Conservation (phyloP, 2,113 vertebrate genomes). For the Amphilophus citrinellus region DNA sequence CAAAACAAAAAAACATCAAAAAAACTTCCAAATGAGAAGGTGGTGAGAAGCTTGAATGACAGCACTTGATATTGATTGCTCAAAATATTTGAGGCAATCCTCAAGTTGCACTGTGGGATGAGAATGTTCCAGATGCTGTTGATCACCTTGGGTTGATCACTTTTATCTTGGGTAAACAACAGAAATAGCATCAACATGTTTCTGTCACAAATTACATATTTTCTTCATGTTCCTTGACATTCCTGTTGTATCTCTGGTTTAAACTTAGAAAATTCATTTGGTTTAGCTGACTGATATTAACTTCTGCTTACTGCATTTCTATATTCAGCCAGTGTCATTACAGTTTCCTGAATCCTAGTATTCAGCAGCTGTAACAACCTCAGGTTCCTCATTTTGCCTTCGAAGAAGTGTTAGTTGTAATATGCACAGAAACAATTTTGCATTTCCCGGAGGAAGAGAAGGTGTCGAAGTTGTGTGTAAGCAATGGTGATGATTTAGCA, state of each 20-base stretch:
- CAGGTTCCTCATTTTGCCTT: not conserved
- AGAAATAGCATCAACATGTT: too few relatives aligned
- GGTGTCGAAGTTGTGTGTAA: conserved; percentile 28
- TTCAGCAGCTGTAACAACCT: not conserved
- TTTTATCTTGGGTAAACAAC: too few relatives aligned
- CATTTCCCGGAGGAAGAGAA: conserved; percentile 25
- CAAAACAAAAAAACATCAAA: too few relatives aligned
- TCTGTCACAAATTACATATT: too few relatives aligned
- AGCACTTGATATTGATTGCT: not conserved
- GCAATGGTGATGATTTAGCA: conserved; percentile 18
- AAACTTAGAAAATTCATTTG: not conserved
- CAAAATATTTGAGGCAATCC: not conserved
- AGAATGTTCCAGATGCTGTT: too few relatives aligned
- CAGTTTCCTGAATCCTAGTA: not conserved
- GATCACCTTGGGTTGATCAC: too few relatives aligned
- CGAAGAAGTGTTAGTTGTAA: not conserved
- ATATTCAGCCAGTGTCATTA: not conserved
- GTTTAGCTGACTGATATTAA: not conserved
- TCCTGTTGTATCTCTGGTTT: not conserved
- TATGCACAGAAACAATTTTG: not conserved
- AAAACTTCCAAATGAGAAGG: too few relatives aligned
- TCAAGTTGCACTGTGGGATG: not conserved
- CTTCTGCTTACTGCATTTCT: not conserved
- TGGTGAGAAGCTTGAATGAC: not conserved
- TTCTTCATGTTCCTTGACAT: too few relatives aligned